These are phyloP conservation scores for Drosophila yakuba DNA, from an alignment of 1,140 invertebrate species.

Conservation along the genomic window DNA sequence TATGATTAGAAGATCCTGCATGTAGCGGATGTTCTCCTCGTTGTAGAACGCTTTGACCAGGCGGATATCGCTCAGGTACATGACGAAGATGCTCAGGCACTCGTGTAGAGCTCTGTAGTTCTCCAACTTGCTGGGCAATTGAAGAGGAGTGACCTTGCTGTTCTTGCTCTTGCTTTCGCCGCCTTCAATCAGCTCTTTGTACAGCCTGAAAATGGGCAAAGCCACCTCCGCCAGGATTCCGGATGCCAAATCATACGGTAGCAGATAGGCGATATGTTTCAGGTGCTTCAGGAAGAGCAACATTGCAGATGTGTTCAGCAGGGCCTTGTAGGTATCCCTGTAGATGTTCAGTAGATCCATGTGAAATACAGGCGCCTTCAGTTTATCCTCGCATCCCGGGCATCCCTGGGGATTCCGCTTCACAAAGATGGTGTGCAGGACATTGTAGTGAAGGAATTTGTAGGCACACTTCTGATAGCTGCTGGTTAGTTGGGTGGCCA, in stretches of 20 bases:
- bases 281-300: slow-evolving; percentile 74
- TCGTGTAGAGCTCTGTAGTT: slow-evolving; percentile 70
- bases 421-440: slow-evolving; percentile 70
- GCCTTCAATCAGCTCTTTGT: slow-evolving; percentile 52
- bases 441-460: slow-evolving; percentile 73
- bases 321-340: slow-evolving; percentile 52
- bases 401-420: slow-evolving; percentile 56
- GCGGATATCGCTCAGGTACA: slow-evolving; percentile 78
- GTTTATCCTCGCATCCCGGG: slow-evolving; percentile 66
- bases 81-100: slow-evolving; percentile 76
- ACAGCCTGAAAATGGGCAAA: slow-evolving; percentile 71
- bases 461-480: slow-evolving; percentile 76
- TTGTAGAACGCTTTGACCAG: slow-evolving; percentile 81
- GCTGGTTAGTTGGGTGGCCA: slow-evolving; percentile 45
- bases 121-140: slow-evolving; percentile 48
- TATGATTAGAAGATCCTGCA: slow-evolving; percentile 70
- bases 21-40: slow-evolving; percentile 78
- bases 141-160: slow-evolving; percentile 39
- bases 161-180: background rate
- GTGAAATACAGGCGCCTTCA: slow-evolving; percentile 69
- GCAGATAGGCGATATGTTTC: slow-evolving; percentile 70
- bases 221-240: slow-evolving; percentile 76
- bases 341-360: slow-evolving; percentile 61
- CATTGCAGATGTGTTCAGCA: slow-evolving; percentile 43
- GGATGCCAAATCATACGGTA: slow-evolving; percentile 68